phyloP scores from a whole-genome alignment of 2,888 invertebrate genomes.

The Andrena haemorrhoa region DNA sequence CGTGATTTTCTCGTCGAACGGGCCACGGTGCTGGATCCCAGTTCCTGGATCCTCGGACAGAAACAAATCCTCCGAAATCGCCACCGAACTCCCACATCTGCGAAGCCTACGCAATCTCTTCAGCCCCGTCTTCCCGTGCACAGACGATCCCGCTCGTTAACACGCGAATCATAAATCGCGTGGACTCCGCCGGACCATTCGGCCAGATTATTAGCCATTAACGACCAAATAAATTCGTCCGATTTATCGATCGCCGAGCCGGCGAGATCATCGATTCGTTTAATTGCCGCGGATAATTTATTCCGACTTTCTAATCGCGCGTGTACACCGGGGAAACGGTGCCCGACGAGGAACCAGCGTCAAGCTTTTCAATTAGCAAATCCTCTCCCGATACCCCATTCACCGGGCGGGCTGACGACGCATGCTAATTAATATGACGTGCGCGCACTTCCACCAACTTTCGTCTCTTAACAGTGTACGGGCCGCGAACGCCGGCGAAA shows the following conservation, averaged over 20 bases:
- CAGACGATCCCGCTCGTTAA: background rate
- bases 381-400: background rate
- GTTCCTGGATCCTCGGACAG: background rate
- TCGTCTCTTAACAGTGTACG: background rate
- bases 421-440: conserved; percentile 16
- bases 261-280: conserved; percentile 31
- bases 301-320: conserved; percentile 56
- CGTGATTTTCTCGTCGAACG: background rate
- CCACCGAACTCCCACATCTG: conserved; percentile 3
- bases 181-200: background rate
- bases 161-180: conserved; percentile 14
- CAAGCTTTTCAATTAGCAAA: conserved; percentile 39
- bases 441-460: background rate
- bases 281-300: conserved; percentile 56
- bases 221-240: conserved; percentile 44
- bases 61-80: conserved; percentile 6
- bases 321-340: conserved; percentile 4
- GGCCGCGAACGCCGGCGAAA: background rate
- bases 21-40: too few relatives aligned
- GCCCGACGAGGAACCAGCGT: background rate
- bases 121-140: background rate
- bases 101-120: conserved; percentile 1
- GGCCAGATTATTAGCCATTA: conserved; percentile 24
- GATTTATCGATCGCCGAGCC: conserved; percentile 45
- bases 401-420: background rate